Evolutionary conservation across 1,140 invertebrate species (phyloP), one percentile per base, ranked within the genome.

Genomic region (Drosophila kurseongensis): DNA sequence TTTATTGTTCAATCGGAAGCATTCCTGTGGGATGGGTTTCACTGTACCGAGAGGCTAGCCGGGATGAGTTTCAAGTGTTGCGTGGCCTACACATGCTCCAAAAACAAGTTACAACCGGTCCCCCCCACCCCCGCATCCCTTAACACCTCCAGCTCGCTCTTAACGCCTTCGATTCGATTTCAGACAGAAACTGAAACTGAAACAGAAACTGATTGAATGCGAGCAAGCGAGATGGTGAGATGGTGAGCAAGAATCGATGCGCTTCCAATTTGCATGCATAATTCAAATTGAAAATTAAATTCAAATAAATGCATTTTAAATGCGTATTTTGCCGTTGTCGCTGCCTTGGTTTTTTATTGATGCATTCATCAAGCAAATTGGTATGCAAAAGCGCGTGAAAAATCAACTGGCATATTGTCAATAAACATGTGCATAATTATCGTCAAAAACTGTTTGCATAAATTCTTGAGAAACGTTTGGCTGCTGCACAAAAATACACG

Each of bases 371-470:
- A 60, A 72, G 76, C 78, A 86, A 86, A 88, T 88, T 86, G 83
- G 78, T 82, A 88, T 86, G 78, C 83, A 86, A 73, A 88, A 79
- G 75, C 79, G 82, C 83, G 83, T 88, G 83, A 86, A 86, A 71
- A 86, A 86, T 79, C 79, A 73, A 82, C 82, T 73, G 78, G 60
- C 61, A 78, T 75, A 80, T 58, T 62, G 67, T 59, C 56, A 84
- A 71, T 65, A 80, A 77, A 65, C 51, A 86, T 82, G 79, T 79
- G 82, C 83, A 88, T 86, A 88, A 86, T 86, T 86, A 82, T 72
- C 58, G 57, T 48, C 45, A n/a, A 71, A 78, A 82, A 85, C 74
- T 54, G 78, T 84, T 85, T 75, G 83, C 82, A 68, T 80, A 66
- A 59, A 71, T 58, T 63, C 57, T 32, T 69, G 51, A 76, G 67